Evolutionary conservation across 2,888 invertebrate genomes (phyloP).

Genomic region (Macaria liturata): DNA sequence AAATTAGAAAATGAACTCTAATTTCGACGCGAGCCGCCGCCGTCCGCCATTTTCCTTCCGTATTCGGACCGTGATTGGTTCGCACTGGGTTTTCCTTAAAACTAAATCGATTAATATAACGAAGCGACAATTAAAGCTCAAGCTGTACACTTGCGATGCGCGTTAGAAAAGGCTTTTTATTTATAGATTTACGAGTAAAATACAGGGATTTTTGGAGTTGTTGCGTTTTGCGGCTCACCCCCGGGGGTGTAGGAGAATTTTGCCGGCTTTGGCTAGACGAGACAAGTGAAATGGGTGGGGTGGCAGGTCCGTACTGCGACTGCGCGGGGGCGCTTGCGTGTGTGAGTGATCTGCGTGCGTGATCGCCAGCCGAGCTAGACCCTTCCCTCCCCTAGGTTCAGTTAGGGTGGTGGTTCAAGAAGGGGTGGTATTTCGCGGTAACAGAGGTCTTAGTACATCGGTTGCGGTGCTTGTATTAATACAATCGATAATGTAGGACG

Average conservation of each 20-base stretch:
- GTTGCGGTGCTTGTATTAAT: slow-evolving; percentile 60
- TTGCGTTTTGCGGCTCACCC: slow-evolving; percentile 72
- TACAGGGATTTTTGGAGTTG: slow-evolving; percentile 56
- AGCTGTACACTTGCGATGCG: slow-evolving; percentile 51
- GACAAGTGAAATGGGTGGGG: slow-evolving; percentile 74
- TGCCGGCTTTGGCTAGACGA: slow-evolving; percentile 64
- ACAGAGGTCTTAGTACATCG: slow-evolving; percentile 47
- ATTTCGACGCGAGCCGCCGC: slow-evolving; percentile 48
- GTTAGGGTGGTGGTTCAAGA: slow-evolving; percentile 17
- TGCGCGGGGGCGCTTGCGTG: slow-evolving; percentile 63
- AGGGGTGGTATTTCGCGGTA: slow-evolving; percentile 51
- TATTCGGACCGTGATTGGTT: slow-evolving; percentile 44
- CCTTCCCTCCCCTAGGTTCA: slow-evolving; percentile 48
- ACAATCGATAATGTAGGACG: slow-evolving; percentile 79
- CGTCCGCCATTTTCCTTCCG: slow-evolving; percentile 71
- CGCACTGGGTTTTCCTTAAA: slow-evolving; percentile 36
- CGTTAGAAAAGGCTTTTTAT: slow-evolving; percentile 41
- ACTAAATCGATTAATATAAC: slow-evolving; percentile 42
- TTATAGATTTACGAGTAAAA: slow-evolving; percentile 42
- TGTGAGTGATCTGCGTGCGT: slow-evolving; percentile 72
- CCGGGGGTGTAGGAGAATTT: slow-evolving; percentile 75
- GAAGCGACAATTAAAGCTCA: slow-evolving; percentile 59
- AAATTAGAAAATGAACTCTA: slow-evolving; percentile 35
- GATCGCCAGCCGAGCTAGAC: slow-evolving; percentile 48
- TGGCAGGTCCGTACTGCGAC: slow-evolving; percentile 55